phyloP scores from a whole-genome alignment of 2,113 vertebrate species.

The Xenopus laevis region DNA sequence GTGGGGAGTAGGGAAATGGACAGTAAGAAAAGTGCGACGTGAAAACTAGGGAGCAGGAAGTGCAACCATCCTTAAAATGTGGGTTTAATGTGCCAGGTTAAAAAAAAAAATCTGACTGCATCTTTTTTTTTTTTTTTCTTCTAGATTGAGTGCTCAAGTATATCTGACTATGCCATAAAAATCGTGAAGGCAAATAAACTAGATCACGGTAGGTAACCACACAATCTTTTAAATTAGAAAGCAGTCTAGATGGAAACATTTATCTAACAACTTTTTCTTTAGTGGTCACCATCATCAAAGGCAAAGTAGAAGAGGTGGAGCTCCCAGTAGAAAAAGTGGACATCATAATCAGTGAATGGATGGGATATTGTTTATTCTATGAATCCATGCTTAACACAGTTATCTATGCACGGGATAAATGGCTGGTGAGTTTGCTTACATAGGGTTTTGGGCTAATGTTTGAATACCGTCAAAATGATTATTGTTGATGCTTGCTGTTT shows the following conservation, averaged over 20 bases:
- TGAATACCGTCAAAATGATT: too few relatives aligned
- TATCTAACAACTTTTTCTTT: neutral
- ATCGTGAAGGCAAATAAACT: constrained; percentile 92
- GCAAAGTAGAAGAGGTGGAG: constrained; percentile 90
- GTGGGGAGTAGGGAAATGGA: too few relatives aligned
- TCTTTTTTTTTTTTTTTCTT: too few relatives aligned
- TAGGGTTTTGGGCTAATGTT: too few relatives aligned
- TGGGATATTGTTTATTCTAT: constrained; percentile 93
- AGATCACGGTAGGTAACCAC: constrained; percentile 74
- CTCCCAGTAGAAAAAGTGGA: constrained; percentile 85
- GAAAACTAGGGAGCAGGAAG: too few relatives aligned
- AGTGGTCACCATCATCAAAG: constrained; percentile 92
- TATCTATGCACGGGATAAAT: constrained; percentile 87
- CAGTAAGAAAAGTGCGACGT: too few relatives aligned
- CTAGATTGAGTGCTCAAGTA: constrained; percentile 91
- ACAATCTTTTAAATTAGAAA: too few relatives aligned
- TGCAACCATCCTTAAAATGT: too few relatives aligned
- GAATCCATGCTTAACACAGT: constrained; percentile 93
- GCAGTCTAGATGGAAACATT: too few relatives aligned
- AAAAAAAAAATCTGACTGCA: too few relatives aligned
- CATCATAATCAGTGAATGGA: constrained; percentile 94
- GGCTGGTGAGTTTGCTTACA: constrained; percentile 81
- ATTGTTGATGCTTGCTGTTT: too few relatives aligned
- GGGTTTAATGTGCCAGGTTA: neutral
- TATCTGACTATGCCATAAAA: constrained; percentile 89